phyloP scores from a whole-genome alignment of 2,113 vertebrate species.

The Triplophysa tibetana region DNA sequence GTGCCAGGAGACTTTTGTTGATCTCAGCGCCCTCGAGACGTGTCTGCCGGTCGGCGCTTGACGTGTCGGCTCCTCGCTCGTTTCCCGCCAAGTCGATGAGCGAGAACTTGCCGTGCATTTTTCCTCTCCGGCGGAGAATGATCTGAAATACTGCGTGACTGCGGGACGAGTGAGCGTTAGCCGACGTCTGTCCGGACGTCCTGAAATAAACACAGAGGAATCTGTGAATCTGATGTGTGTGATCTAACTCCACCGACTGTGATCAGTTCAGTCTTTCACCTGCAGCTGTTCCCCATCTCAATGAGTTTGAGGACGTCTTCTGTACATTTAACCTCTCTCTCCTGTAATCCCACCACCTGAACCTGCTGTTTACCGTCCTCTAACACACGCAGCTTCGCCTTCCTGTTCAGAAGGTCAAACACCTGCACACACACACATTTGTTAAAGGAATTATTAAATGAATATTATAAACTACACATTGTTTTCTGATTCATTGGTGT shows the following conservation, averaged over 20 bases:
- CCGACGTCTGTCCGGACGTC: constrained; percentile 96
- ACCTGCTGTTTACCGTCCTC: constrained; percentile 99
- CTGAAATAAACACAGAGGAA: constrained; percentile 66
- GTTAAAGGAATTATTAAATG: background rate
- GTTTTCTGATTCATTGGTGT: no score
- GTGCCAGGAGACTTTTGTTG: constrained; percentile 97
- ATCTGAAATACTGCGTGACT: constrained; percentile 98
- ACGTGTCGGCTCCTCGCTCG: constrained; percentile 95
- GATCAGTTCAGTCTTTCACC: constrained; percentile 68
- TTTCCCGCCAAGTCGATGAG: constrained; percentile 97
- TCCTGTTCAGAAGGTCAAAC: constrained; percentile 94
- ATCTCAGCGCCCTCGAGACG: constrained; percentile 97
- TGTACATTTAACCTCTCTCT: constrained; percentile 92
- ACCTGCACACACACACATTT: constrained; percentile 71
- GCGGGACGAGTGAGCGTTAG: constrained; percentile 93
- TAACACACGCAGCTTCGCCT: constrained; percentile 91
- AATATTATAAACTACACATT: constrained; percentile 25
- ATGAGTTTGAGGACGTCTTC: constrained; percentile 98
- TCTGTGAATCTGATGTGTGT: background rate
- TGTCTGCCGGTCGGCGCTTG: constrained; percentile 94
- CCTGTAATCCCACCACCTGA: constrained; percentile 95
- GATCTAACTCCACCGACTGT: background rate
- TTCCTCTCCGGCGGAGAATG: constrained; percentile 90
- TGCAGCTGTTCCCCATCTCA: constrained; percentile 97
- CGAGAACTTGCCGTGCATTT: constrained; percentile 97